Conservation (phyloP, 2,888 invertebrate genomes). For the Apodemia duryi region DNA sequence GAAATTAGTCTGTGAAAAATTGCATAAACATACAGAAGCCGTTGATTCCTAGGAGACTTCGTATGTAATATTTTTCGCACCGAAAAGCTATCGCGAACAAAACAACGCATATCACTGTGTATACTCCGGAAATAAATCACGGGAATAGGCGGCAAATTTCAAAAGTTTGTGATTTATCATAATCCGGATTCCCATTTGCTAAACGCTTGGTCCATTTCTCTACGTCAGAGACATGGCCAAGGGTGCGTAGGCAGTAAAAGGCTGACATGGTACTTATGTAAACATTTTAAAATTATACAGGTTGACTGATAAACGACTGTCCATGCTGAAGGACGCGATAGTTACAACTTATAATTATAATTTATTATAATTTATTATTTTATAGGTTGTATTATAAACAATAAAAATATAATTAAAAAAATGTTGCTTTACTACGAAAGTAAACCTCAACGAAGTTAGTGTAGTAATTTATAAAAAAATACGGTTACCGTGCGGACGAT, state of each 20-base stretch:
- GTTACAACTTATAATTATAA: too few relatives aligned
- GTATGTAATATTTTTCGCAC: slow-evolving; percentile 23
- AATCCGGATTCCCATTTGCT: slow-evolving; percentile 74
- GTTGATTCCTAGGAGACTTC: slow-evolving; percentile 5
- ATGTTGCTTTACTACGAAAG: too few relatives aligned
- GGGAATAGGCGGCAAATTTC: slow-evolving; percentile 66
- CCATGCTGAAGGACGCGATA: too few relatives aligned
- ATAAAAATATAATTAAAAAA: too few relatives aligned
- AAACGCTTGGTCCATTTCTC: slow-evolving; percentile 73
- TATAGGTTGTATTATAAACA: too few relatives aligned
- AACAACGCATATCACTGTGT: slow-evolving; percentile 55
- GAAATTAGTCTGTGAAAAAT: neutral
- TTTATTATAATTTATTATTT: too few relatives aligned
- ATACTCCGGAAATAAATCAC: slow-evolving; percentile 67
- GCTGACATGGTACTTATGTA: slow-evolving; percentile 32
- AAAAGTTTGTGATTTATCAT: slow-evolving; percentile 78
- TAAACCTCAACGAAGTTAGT: too few relatives aligned
- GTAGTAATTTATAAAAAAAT: too few relatives aligned
- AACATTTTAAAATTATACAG: slow-evolving; percentile 39
- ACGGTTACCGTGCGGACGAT: too few relatives aligned
- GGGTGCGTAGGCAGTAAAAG: slow-evolving; percentile 64
- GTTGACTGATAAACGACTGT: too few relatives aligned
- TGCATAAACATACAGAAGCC: neutral
- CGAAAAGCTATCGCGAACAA: slow-evolving; percentile 35
- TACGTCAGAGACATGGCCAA: slow-evolving; percentile 68